Percentiles rank a stretch among this genome's conserved stretches.
phyloP scores from a whole-genome alignment of 2,797 vertebrate genomes.

The Cossypha polioptera region DNA sequence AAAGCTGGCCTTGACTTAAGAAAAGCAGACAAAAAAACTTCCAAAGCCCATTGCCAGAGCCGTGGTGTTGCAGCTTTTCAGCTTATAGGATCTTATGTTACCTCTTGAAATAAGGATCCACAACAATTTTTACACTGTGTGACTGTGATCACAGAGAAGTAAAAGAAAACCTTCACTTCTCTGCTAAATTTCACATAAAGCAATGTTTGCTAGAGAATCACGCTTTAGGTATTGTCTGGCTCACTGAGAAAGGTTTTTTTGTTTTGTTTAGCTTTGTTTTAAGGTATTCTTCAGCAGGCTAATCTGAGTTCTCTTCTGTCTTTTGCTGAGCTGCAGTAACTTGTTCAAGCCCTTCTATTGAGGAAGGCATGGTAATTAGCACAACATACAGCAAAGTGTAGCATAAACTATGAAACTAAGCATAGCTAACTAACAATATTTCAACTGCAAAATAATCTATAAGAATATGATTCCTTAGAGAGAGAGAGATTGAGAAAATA shows the following conservation, averaged over 20 bases:
- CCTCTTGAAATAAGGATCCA: conserved; percentile 9
- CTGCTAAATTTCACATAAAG: background rate
- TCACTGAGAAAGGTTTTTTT: background rate
- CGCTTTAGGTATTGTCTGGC: background rate
- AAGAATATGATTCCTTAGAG: background rate
- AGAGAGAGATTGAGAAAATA: background rate
- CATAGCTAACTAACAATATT: background rate
- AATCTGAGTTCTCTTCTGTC: background rate
- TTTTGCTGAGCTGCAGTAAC: background rate
- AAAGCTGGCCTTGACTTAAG: background rate
- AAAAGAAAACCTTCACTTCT: background rate
- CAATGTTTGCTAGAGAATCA: background rate
- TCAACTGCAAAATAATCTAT: background rate
- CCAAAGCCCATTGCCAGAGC: conserved; percentile 17
- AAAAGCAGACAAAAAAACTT: conserved; percentile 27
- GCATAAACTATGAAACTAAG: background rate
- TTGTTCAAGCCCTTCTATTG: background rate
- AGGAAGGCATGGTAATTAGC: background rate
- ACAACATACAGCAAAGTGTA: background rate
- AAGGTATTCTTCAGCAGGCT: background rate
- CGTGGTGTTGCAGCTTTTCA: conserved; percentile 36
- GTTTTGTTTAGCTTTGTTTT: background rate
- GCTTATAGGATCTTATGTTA: conserved; percentile 28
- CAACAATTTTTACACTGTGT: background rate
- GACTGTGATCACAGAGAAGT: background rate